Evolutionary conservation across 2,797 vertebrate species (phyloP), one percentile per base, ranked within the genome.

Genomic region (Neosilurus hyrtlii): DNA sequence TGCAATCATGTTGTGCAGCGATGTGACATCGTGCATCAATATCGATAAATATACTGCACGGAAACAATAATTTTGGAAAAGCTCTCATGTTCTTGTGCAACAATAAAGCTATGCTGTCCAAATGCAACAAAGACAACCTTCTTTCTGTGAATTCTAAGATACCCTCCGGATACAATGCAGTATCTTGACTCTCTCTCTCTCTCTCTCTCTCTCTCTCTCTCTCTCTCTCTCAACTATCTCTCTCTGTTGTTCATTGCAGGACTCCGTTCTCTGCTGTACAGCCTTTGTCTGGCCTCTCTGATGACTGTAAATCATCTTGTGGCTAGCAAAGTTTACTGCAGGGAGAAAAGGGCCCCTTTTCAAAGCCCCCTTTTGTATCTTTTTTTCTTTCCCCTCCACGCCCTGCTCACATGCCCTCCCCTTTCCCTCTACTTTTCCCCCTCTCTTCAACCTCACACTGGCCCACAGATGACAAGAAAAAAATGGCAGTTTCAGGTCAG

Each of bases 221-320:
- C 11, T 83, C 57, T 35, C 71, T 76, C n/a, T n/a, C 49, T 79
- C 61, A n/a, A n/a, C n/a, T 75, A 22, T 70, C 80, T 80, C 76
- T 80, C 10, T 14, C 35, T 20, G 65, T 73, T 51, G 43, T 71
- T 57, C 78, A 20, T 68, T 79, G 70, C 82, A 57, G 59, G 57
- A 82, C 82, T 86, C 79, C 79, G 62, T 72, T 78, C 86, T 85
- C 30, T 57, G 71, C 68, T 56, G 26, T 71, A 70, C 80, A 79
- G 70, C 51, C 82, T 89, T 85, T 87, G 83, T 85, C 73, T 83
- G 62, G 81, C 59, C 81, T 80, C 71, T 86, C 82, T 86, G 86
- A 92, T 87, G 89, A 88, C 92, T 90, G 90, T 90, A 92, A 93
- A 94, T 93, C 90, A 92, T 90, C 91, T 86, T 86, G 90, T 84